A percentile compares a stretch with the other conserved stretches of the same genome.
These are phyloP conservation scores for Helogale parvula DNA, from an alignment of 2,113 vertebrate genomes.

Conservation along the genomic window DNA sequence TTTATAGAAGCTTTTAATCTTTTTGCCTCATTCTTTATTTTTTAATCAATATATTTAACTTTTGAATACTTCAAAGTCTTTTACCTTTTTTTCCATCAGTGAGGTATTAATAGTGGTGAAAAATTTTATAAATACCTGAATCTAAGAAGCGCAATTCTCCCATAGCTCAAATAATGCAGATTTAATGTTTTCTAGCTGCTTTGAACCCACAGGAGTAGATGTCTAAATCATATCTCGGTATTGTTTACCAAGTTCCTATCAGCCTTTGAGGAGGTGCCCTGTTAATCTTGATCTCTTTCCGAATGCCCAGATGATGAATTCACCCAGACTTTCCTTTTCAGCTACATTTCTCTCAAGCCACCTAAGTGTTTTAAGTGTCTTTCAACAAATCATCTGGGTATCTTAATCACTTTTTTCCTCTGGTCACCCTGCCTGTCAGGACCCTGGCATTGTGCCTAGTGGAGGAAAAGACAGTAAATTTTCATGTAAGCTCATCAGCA, in stretches of 20 bases:
- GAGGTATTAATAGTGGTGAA: not conserved
- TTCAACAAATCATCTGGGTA: constrained; percentile 62
- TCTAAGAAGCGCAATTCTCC: constrained; percentile 27
- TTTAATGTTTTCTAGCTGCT: constrained; percentile 27
- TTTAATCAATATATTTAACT: constrained; percentile 36
- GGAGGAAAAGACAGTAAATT: constrained; percentile 15
- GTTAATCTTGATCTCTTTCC: not conserved
- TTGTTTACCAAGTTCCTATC: not conserved
- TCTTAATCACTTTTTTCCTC: constrained; percentile 72
- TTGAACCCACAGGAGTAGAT: not conserved
- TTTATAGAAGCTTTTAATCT: constrained; percentile 47
- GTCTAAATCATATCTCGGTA: constrained; percentile 22
- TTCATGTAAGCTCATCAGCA: constrained; percentile 41
- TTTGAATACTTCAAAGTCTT: constrained; percentile 9
- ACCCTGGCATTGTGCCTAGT: constrained; percentile 53
- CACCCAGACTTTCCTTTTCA: constrained; percentile 3
- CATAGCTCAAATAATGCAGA: not conserved
- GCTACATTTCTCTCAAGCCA: constrained; percentile 46
- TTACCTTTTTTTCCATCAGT: not conserved
- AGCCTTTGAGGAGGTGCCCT: not conserved
- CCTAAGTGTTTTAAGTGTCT: constrained; percentile 63
- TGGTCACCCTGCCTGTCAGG: constrained; percentile 39
- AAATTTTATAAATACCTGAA: constrained; percentile 44
- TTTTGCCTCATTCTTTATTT: not conserved
- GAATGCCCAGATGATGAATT: constrained; percentile 57